A percentile compares a stretch with the other conserved stretches of the same genome.
Conservation (phyloP, 2,113 vertebrate genomes). For the Acinonyx jubatus region DNA sequence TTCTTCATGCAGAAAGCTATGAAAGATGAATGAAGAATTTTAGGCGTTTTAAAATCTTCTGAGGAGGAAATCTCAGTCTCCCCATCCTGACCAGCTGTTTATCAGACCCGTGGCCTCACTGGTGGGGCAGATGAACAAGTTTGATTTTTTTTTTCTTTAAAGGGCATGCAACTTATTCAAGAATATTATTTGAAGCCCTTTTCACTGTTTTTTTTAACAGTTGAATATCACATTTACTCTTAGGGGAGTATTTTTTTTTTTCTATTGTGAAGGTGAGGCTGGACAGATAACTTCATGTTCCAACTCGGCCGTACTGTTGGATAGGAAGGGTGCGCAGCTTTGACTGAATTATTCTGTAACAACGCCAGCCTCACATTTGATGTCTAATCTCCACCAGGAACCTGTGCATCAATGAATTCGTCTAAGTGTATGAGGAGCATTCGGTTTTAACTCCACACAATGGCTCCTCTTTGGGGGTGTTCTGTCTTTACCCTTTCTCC, state of each 20-base stretch:
- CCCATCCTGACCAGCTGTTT: background rate
- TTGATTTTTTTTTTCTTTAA: background rate
- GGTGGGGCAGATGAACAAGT: background rate
- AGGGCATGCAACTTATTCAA: background rate
- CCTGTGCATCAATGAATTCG: background rate
- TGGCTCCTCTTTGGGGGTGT: background rate
- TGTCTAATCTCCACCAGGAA: background rate
- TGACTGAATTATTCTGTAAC: background rate
- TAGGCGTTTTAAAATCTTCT: background rate
- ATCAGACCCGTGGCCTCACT: background rate
- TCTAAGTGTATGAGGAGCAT: background rate
- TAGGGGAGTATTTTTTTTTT: background rate
- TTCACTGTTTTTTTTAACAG: background rate
- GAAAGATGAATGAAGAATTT: background rate
- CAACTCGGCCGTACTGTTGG: background rate
- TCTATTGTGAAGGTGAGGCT: background rate
- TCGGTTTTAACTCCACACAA: background rate
- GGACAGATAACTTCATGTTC: background rate
- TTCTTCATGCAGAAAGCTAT: conserved; percentile 4
- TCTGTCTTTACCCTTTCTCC: background rate
- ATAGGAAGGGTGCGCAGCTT: background rate
- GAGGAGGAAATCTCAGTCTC: background rate
- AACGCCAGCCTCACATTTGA: background rate
- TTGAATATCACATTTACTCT: background rate
- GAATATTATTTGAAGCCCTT: background rate